These are phyloP conservation scores for Tetramorium simillimum DNA, from an alignment of 1,140 invertebrate genomes.

Conservation along the genomic window DNA sequence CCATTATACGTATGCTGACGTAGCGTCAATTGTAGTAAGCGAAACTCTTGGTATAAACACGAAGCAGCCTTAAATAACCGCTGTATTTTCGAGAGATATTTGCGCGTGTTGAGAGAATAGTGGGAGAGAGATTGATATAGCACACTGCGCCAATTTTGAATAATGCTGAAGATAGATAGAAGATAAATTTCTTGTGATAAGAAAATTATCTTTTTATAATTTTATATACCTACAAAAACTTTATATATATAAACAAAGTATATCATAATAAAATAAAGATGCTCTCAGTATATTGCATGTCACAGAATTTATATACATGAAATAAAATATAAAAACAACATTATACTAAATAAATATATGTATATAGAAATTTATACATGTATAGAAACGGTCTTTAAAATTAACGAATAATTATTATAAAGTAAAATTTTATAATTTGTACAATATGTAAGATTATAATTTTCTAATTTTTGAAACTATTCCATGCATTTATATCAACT, in stretches of 20 bases:
- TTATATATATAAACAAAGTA: background rate
- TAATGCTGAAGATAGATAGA: background rate
- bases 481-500: background rate
- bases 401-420: background rate
- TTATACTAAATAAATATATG: background rate
- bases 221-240: background rate
- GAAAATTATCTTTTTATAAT: background rate
- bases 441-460: background rate
- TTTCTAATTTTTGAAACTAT: background rate
- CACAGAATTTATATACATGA: background rate
- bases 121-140: background rate
- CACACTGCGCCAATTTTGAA: background rate
- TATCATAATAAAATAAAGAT: background rate
- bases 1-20: background rate
- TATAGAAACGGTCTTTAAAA: background rate
- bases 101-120: background rate
- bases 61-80: constrained; percentile 15
- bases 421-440: background rate
- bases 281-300: background rate
- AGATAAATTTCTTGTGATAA: background rate
- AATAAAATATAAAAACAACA: background rate
- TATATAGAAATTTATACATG: background rate
- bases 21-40: background rate
- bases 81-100: background rate
- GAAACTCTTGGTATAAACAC: background rate